These are phyloP conservation scores for Agapornis roseicollis DNA, from an alignment of 2,113 vertebrate species.

Conservation along the genomic window DNA sequence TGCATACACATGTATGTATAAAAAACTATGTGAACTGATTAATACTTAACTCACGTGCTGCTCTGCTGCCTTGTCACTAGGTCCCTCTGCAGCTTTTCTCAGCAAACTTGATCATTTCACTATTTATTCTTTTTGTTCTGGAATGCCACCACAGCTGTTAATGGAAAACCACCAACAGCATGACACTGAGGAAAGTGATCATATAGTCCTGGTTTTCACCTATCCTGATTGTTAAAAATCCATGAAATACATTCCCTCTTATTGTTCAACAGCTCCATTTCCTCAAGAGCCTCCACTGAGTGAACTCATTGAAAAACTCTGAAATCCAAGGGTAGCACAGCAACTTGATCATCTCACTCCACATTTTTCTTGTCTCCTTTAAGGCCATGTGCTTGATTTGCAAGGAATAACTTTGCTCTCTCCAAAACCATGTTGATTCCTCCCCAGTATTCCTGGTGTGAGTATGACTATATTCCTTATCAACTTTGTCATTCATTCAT, in stretches of 20 bases:
- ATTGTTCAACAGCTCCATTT: neutral
- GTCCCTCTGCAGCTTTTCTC: neutral
- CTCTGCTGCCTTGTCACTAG: neutral
- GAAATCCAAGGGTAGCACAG: neutral
- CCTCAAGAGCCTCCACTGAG: neutral
- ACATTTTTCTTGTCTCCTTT: neutral
- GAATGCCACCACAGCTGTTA: neutral
- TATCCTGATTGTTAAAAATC: neutral
- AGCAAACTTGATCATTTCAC: neutral
- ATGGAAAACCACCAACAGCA: neutral
- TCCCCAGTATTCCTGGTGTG: neutral
- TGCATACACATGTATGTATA: rapidly evolving
- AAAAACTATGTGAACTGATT: neutral
- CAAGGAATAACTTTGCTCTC: neutral
- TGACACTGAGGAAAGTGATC: neutral
- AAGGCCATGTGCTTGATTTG: neutral
- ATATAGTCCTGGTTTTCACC: neutral
- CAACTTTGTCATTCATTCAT: neutral
- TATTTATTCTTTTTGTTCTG: neutral
- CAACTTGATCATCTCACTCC: neutral
- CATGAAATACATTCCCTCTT: neutral
- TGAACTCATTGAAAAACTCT: neutral
- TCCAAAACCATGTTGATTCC: neutral
- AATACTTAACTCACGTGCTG: neutral
- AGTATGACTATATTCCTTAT: neutral